These are phyloP conservation scores for Vulpes vulpes DNA, from an alignment of 2,113 vertebrate genomes.

Conservation along the genomic window DNA sequence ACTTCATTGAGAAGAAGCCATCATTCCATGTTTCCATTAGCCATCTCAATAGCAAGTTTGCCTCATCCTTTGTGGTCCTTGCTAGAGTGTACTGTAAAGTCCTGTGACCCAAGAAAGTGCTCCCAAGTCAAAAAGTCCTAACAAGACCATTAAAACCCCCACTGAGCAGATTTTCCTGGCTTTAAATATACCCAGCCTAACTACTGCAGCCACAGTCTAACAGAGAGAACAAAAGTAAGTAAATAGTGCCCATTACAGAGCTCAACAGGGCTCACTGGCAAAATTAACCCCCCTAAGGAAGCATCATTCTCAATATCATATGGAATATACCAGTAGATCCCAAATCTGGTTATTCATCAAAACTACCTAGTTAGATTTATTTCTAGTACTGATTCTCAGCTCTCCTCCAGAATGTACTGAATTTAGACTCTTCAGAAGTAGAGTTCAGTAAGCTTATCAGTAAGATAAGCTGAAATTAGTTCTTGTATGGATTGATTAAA, in stretches of 20 bases:
- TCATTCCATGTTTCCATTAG: neutral
- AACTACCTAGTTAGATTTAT: neutral
- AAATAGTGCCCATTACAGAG: neutral
- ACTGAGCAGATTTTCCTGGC: neutral
- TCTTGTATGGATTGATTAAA: neutral
- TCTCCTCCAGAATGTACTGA: neutral
- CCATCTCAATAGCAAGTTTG: neutral
- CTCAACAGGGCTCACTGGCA: neutral
- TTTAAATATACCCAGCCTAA: neutral
- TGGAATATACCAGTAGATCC: neutral
- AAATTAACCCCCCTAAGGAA: neutral
- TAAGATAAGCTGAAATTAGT: neutral
- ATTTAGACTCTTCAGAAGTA: neutral
- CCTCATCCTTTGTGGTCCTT: neutral
- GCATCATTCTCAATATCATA: neutral
- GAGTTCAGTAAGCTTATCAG: slow-evolving; percentile 2
- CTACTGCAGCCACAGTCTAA: neutral
- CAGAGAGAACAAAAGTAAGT: neutral
- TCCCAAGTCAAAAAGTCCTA: neutral
- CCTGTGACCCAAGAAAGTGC: neutral
- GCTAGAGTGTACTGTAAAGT: neutral
- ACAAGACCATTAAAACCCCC: neutral
- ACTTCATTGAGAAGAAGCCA: neutral
- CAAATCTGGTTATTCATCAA: neutral
- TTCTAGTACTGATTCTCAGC: neutral